phyloP scores from a whole-genome alignment of 2,113 vertebrate genomes.

The Colossoma macropomum region DNA sequence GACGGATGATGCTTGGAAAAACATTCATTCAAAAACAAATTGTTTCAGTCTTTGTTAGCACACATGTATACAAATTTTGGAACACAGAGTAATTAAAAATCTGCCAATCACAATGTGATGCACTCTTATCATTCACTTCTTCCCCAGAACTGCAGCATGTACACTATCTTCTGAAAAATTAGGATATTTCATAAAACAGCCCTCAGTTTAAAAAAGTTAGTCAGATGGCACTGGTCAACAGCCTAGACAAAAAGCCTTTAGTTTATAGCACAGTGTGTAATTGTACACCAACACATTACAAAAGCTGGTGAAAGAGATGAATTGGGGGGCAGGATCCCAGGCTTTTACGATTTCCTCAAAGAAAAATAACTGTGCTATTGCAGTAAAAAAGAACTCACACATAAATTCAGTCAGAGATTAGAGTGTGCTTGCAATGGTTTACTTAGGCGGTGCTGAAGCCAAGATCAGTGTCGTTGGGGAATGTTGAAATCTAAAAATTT shows the following conservation, averaged over 20 bases:
- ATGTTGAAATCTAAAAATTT: slow-evolving; percentile 48
- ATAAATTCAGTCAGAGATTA: slow-evolving; percentile 28
- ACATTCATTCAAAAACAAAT: slow-evolving; percentile 15
- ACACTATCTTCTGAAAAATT: too few relatives aligned
- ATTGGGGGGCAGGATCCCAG: slow-evolving; percentile 13
- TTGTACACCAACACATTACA: not conserved
- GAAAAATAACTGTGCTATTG: not conserved
- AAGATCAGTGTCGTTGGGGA: slow-evolving; percentile 24
- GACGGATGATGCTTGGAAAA: not conserved
- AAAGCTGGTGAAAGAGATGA: not conserved
- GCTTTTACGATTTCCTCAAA: slow-evolving; percentile 15
- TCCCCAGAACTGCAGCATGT: not conserved
- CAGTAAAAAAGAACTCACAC: not conserved
- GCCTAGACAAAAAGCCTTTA: not conserved
- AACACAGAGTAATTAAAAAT: not conserved
- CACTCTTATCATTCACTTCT: not conserved
- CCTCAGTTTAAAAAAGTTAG: not conserved
- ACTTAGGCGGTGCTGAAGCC: slow-evolving; percentile 21
- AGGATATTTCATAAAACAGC: not conserved
- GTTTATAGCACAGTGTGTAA: slow-evolving; percentile 6
- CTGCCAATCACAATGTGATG: not conserved
- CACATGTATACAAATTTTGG: not conserved
- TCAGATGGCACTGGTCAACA: not conserved
- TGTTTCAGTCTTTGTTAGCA: not conserved
- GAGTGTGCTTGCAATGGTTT: slow-evolving; percentile 23